These are phyloP conservation scores for Myotis yumanensis DNA, from an alignment of 2,113 vertebrate genomes.

Conservation along the genomic window DNA sequence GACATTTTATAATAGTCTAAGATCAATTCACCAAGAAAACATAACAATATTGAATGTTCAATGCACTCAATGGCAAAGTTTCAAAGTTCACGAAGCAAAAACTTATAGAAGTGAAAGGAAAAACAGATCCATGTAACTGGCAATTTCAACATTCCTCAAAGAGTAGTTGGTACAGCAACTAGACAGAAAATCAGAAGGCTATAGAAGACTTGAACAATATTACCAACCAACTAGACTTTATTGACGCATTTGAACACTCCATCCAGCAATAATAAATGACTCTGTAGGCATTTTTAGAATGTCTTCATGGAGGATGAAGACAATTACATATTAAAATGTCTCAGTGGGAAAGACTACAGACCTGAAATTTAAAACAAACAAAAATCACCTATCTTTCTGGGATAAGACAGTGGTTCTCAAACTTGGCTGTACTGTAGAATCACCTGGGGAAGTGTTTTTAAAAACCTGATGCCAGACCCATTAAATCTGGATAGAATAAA, in stretches of 20 bases:
- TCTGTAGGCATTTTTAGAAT: background rate
- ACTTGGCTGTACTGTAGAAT: background rate
- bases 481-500: background rate
- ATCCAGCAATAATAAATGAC: background rate
- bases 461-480: background rate
- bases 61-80: background rate
- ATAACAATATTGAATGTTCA: background rate
- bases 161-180: background rate
- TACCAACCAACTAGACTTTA: background rate
- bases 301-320: background rate
- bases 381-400: background rate
- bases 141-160: background rate
- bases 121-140: background rate
- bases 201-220: background rate
- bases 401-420: background rate
- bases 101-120: background rate
- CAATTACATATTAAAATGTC: background rate
- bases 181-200: background rate
- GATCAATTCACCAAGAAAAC: background rate
- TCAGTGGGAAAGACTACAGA: background rate
- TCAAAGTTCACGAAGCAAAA: constrained; percentile 4
- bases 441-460: background rate
- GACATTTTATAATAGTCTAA: background rate
- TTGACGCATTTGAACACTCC: background rate
- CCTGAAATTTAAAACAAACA: background rate